phyloP scores from a whole-genome alignment of 2,888 invertebrate species.

The Eretmocerus hayati region DNA sequence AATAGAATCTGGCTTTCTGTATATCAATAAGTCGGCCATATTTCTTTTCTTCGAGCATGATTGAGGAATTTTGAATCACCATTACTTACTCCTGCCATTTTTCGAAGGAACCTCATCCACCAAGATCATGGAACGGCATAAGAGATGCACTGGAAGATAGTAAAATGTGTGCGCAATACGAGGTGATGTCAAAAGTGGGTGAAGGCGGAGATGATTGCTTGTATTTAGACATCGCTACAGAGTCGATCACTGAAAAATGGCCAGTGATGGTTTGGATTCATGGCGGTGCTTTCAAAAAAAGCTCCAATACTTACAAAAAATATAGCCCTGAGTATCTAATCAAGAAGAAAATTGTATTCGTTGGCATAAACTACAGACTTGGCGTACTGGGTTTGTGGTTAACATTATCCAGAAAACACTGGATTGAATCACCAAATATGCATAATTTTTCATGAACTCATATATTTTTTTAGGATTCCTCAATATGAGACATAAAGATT shows the following conservation, averaged over 20 bases:
- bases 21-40: background rate
- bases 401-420: too few species aligned
- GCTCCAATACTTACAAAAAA: constrained; percentile 25
- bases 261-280: constrained; percentile 42
- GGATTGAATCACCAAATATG: background rate
- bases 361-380: constrained; percentile 29
- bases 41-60: background rate
- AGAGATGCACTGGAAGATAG: constrained; percentile 44
- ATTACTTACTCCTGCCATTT: too few species aligned
- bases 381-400: constrained; percentile 29
- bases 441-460: too few species aligned
- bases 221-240: constrained; percentile 31
- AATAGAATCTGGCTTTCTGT: background rate
- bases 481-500: constrained; percentile 31
- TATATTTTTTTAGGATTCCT: constrained; percentile 33
- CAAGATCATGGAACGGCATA: constrained; percentile 44
- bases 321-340: constrained; percentile 29
- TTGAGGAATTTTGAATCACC: constrained; percentile 38
- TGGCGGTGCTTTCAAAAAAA: constrained; percentile 31
- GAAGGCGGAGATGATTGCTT: constrained; percentile 33
- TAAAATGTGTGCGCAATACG: constrained; percentile 33
- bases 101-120: constrained; percentile 43
- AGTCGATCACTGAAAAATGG: constrained; percentile 14
- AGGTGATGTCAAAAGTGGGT: background rate
- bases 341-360: constrained; percentile 27